Base-by-base conservation (phyloP, 1,140 invertebrate species). In the Leptinotarsa undecemlineata region DNA sequence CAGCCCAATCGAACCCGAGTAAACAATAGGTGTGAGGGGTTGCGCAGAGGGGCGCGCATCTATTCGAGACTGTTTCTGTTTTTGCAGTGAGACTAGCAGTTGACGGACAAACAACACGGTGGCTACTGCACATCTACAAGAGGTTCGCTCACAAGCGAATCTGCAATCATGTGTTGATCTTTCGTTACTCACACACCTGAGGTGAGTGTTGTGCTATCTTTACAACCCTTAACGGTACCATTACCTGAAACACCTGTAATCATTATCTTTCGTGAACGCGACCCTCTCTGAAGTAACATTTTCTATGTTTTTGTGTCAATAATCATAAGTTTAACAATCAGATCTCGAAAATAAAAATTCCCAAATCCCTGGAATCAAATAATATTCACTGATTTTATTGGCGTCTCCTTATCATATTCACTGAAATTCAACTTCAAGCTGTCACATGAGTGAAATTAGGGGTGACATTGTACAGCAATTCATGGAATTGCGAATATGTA, bases 71-170 rank as follows among this genome's bases (percentile, higher is more conserved):
- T 33, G 71, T 23, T 78, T 79, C 71, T 78, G 75, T 74, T 75
- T 63, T 77, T 78, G 74, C 80, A 81, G 78, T 81, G 80, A 79
- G 80, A 75, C 74, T 78, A 79, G 77, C 78, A 76, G 71, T 68
- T 78, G 72, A 74, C 70, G 72, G 68, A 76, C 60, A 42, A 74
- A 60, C 78, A 68, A 69, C 82, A 84, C 79, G 76, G 83, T 84
- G 83, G 83, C 83, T 84, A 81, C 83, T 78, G 82, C 82, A 84
- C 82, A 82, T 78, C 80, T 83, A 64, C 82, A 79, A 80, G 82
- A 84, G 83, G 82, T 84, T 82, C 82, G 80, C 82, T 81, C 79
- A 76, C 75, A 77, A 79, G 81, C 82, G 83, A 82, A 80, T 79
- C 78, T 82, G 72, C 78, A 78, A 79, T 78, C 82, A 84, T 84